Evolutionary conservation across 2,888 invertebrate genomes (phyloP).

Genomic region (Alcis repandata): DNA sequence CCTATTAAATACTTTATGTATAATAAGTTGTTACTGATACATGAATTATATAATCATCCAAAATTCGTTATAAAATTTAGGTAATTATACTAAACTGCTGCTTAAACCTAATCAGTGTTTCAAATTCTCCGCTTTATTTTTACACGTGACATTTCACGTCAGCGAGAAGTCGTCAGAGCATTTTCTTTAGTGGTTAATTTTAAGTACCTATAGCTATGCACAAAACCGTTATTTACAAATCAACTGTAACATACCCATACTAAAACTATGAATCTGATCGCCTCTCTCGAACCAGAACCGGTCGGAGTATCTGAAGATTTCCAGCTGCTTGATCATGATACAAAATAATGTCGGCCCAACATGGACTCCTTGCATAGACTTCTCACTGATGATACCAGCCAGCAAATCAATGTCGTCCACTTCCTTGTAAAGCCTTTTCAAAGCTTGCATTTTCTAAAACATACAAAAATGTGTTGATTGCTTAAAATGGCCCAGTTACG

Average conservation of each 20-base stretch:
- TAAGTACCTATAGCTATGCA: too few relatives aligned
- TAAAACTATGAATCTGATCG: conserved; percentile 71
- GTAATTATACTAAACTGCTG: too few relatives aligned
- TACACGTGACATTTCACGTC: too few relatives aligned
- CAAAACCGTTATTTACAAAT: background rate
- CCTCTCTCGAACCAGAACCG: conserved; percentile 76
- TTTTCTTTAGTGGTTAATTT: too few relatives aligned
- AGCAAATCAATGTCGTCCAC: conserved; percentile 71
- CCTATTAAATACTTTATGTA: too few relatives aligned
- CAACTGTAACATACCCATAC: conserved; percentile 57
- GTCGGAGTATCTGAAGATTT: conserved; percentile 66
- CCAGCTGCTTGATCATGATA: conserved; percentile 69
- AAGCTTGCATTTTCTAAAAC: conserved; percentile 67
- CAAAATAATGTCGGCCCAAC: conserved; percentile 73
- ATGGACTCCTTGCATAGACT: conserved; percentile 59
- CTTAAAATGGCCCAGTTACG: background rate
- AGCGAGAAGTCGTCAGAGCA: too few relatives aligned
- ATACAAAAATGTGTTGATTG: too few relatives aligned
- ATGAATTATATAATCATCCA: too few relatives aligned
- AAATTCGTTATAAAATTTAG: too few relatives aligned
- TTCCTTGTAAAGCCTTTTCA: conserved; percentile 63
- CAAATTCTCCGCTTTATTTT: too few relatives aligned
- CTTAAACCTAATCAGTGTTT: too few relatives aligned
- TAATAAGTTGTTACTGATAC: too few relatives aligned
- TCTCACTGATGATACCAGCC: conserved; percentile 71